Conservation (phyloP, 2,888 invertebrate genomes). For the Agriopis marginaria region DNA sequence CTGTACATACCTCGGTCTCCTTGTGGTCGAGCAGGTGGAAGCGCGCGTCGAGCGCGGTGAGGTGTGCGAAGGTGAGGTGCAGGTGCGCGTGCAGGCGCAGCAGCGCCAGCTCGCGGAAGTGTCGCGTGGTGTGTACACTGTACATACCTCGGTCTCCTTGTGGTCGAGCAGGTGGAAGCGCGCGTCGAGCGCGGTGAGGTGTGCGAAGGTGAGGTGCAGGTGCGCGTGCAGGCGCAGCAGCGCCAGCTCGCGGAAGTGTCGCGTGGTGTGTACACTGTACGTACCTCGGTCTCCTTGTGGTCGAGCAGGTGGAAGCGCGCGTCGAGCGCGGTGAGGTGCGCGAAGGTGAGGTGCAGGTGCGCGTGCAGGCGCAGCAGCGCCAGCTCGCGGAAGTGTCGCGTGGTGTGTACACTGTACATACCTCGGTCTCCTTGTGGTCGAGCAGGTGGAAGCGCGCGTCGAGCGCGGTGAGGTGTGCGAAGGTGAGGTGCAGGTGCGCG, state of each 20-base stretch:
- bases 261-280: too few relatives aligned
- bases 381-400: slow-evolving; percentile 95
- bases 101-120: slow-evolving; percentile 96
- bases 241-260: slow-evolving; percentile 96
- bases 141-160: slow-evolving; percentile 94
- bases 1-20: slow-evolving; percentile 93
- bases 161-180: slow-evolving; percentile 97
- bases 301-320: slow-evolving; percentile 96
- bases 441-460: slow-evolving; percentile 95
- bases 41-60: slow-evolving; percentile 93
- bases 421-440: slow-evolving; percentile 97
- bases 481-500: slow-evolving; percentile 98
- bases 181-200: slow-evolving; percentile 94
- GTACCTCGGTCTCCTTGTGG: slow-evolving; percentile 95
- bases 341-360: slow-evolving; percentile 98
- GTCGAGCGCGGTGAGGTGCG: slow-evolving; percentile 95
- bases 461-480: slow-evolving; percentile 96
- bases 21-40: slow-evolving; percentile 97
- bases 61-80: slow-evolving; percentile 98
- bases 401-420: slow-evolving; percentile 23
- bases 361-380: slow-evolving; percentile 97
- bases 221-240: slow-evolving; percentile 97
- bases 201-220: slow-evolving; percentile 98
- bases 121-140: too few relatives aligned
- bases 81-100: slow-evolving; percentile 98